Percentiles rank a stretch among this genome's conserved stretches.
These are phyloP conservation scores for Meteorus cinctellus DNA, from an alignment of 2,888 invertebrate genomes.

Conservation along the genomic window DNA sequence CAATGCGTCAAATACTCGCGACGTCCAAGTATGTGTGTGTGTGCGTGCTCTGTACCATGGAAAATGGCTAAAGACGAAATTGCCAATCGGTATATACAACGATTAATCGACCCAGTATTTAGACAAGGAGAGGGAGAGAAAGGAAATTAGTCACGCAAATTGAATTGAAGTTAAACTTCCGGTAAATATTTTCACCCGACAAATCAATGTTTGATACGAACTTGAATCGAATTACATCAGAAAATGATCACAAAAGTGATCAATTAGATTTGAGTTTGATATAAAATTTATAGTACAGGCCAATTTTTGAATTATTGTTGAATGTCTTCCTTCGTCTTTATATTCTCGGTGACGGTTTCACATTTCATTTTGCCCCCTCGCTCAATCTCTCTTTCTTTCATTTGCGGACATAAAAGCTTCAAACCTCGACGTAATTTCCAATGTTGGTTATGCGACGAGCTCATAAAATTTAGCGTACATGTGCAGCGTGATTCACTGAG, in stretches of 20 bases:
- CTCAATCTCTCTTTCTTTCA: background rate
- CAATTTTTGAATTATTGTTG: background rate
- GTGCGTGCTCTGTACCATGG: background rate
- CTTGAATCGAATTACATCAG: background rate
- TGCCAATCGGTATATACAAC: conserved; percentile 14
- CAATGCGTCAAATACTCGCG: background rate
- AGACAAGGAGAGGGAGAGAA: background rate
- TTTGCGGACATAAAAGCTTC: conserved; percentile 26
- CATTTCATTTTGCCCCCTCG: background rate
- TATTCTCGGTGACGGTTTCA: background rate
- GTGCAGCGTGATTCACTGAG: conserved; percentile 28
- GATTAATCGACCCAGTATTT: conserved; percentile 17
- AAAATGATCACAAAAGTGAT: background rate
- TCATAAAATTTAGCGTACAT: conserved; percentile 53
- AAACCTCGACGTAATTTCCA: conserved; percentile 51
- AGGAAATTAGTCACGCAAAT: background rate
- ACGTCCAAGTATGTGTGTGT: background rate
- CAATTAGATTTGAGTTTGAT: background rate
- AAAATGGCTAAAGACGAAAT: conserved; percentile 14
- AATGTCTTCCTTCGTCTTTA: conserved; percentile 1
- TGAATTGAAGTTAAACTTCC: conserved; percentile 1
- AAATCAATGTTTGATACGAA: background rate
- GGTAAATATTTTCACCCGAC: background rate
- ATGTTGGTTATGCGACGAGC: conserved; percentile 46
- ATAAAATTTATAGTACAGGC: background rate